Base-by-base conservation (phyloP, 2,797 vertebrate species). In the Chaetophractus vellerosus region DNA sequence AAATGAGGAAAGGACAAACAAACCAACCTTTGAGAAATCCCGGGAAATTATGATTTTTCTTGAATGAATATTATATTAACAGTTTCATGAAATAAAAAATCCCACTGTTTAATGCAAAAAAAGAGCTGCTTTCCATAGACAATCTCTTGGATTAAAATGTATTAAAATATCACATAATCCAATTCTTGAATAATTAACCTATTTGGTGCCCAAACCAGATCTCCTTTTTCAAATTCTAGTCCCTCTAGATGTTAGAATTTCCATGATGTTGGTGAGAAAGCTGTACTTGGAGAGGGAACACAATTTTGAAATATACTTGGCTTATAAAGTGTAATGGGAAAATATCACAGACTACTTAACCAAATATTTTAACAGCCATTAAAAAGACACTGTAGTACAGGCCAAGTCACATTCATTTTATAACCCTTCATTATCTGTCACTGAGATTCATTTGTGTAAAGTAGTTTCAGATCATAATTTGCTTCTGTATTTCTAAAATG, bases 341-440 rank as follows among this genome's bases (percentile, higher is more conserved):
- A 95, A 88, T 75, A 92, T 63, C 61, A 63, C 24, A 90, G 33
- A 81, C 18, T 64, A 93, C 69, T 91, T 91, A 93, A 82, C 31
- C 88, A 93, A 89, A 87, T 87, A 91, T 83, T 96, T 85, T 90
- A 92, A 88, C 31, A 36, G 48, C 36, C 66, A 94, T 80, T 87
- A 90, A 91, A 91, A 83, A 38, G 74, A 88, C 24, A 86, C 28
- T 66, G 24, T 66, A 64, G 36, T 55, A 63, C 1, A 92, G 33
- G 21, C 23, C 10, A 63, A n/a, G 64, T 45, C 45, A 75, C 11
- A 59, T 31, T 89, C 9, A 3, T 41, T 91, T 74, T 33, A 90
- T 63, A 93, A 95, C 72, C 14, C 28, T 74, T 92, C 72, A 63
- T 79, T 92, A 84, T 28, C 78, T 74, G 15, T 69, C 79, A 88